Evolutionary conservation across 2,797 vertebrate genomes (phyloP).

Genomic region (Poeciliopsis paucimaculata): DNA sequence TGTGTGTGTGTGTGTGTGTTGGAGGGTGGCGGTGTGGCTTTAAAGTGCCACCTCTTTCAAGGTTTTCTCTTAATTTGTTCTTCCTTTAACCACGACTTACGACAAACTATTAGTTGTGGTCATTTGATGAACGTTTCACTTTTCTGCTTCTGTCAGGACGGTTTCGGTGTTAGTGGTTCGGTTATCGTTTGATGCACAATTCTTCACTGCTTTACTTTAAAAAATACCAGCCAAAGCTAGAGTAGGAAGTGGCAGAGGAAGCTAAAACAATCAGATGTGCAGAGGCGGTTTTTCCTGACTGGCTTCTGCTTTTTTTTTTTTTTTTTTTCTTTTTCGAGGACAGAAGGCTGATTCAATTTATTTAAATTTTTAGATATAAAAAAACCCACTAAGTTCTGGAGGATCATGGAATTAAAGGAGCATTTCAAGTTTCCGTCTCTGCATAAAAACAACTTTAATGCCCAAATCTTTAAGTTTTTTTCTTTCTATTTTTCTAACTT

Average conservation of each 20-base stretch:
- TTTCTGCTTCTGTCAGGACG: background rate
- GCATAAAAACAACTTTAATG: background rate
- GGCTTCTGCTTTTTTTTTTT: background rate
- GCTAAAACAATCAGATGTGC: background rate
- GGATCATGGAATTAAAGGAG: background rate
- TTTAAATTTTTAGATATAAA: background rate
- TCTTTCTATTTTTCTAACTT: background rate
- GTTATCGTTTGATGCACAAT: background rate
- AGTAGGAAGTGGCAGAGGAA: slow-evolving; percentile 1
- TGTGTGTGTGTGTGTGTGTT: too few relatives aligned
- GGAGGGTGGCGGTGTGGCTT: background rate
- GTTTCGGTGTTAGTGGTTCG: background rate
- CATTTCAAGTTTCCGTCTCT: background rate
- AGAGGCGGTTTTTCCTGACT: background rate
- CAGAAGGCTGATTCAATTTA: background rate
- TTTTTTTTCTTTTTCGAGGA: background rate
- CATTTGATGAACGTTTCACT: background rate
- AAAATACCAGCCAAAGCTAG: background rate
- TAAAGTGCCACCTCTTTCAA: background rate
- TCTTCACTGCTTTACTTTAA: background rate
- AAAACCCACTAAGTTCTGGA: background rate
- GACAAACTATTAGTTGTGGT: slow-evolving; percentile 1
- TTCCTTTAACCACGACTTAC: background rate
- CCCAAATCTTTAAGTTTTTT: background rate
- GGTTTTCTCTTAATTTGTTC: background rate